Percentiles rank a stretch among this genome's conserved stretches.
Evolutionary conservation across 2,888 invertebrate genomes (phyloP).

Genomic region (Agonopterix heracliana): DNA sequence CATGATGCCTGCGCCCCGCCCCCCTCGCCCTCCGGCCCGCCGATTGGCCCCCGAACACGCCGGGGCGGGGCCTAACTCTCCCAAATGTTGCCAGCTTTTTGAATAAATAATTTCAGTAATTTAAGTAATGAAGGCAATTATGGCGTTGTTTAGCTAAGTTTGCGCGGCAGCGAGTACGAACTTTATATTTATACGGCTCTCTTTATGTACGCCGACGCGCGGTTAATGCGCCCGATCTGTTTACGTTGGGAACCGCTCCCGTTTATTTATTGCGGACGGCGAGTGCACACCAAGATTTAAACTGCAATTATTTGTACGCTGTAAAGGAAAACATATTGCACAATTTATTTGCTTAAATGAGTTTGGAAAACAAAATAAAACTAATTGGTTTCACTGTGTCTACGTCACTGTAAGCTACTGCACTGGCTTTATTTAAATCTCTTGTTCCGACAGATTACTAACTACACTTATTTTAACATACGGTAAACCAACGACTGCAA

Average conservation of each 20-base stretch:
- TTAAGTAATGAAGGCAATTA: conserved; percentile 78
- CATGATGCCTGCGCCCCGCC: conserved; percentile 69
- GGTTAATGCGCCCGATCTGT: conserved; percentile 76
- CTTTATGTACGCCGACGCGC: conserved; percentile 69
- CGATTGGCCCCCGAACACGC: conserved; percentile 43
- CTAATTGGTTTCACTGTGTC: not conserved
- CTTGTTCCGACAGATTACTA: too few relatives aligned
- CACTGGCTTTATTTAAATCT: not conserved
- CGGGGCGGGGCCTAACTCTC: conserved; percentile 48
- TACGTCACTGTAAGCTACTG: not conserved
- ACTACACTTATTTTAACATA: too few relatives aligned
- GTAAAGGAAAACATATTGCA: conserved; percentile 64
- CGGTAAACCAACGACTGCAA: too few relatives aligned
- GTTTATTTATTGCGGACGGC: conserved; percentile 68
- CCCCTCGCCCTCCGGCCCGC: conserved; percentile 25
- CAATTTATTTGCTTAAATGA: conserved; percentile 27
- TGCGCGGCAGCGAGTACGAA: conserved; percentile 72
- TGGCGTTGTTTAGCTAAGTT: conserved; percentile 77
- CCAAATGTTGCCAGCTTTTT: conserved; percentile 76
- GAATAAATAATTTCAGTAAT: conserved; percentile 77
- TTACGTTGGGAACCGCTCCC: conserved; percentile 58
- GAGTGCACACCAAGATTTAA: conserved; percentile 66
- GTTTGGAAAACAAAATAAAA: conserved; percentile 3
- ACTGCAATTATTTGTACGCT: conserved; percentile 69
- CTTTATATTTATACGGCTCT: conserved; percentile 76